Base-by-base conservation (phyloP, 2,888 invertebrate species). In the Metacarcinus magister region DNA sequence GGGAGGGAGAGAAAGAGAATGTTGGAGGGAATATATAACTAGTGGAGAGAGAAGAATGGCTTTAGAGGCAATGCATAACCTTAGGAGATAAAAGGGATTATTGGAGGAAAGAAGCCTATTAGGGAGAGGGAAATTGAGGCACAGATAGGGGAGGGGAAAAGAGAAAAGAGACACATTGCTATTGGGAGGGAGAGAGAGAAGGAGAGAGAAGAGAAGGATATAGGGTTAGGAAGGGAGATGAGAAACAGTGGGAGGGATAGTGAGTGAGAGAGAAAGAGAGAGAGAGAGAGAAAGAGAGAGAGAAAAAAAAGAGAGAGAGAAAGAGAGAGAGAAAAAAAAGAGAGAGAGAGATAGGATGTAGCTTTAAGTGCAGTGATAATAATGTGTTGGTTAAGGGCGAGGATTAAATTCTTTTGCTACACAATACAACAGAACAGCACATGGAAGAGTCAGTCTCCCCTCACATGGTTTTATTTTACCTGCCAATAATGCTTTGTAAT, bases 211-310 rank as follows among this genome's bases (percentile, higher is more conserved):
- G 48, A 13, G 48, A n/a, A n/a, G n/a, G n/a, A n/a, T n/a, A n/a
- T n/a, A n/a, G n/a, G n/a, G n/a, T 67, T 19, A 19, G 67, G 13
- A 16, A 10, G 67, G 67, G 28, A 28, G 28, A 10, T 0, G 87
- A 87, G 39, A 39, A 5, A 32, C 4, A 89, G 89, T 2, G 39
- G 8, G 89, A 39, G 39, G 8, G 89, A 89, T 1, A 39, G 89
- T 13, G 82, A 82, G 82, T 13, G 82, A 89, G 89, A 89, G 89
- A 89, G 39, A 39, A 10, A 89, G 89, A 89, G 89, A 89, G 89
- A 89, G 89, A 89, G 89, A 89, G 89, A 89, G 89, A 89, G 89
- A 89, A 32, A 89, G 89, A 89, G 89, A 46, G 46, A 46, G 60
- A 60, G 60, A 60, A 19, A 60, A 19, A 46, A 10, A 10, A 46